A percentile compares a stretch with the other conserved stretches of the same genome.
phyloP scores from a whole-genome alignment of 2,797 vertebrate species.

The Dendrocincla tyrannina region DNA sequence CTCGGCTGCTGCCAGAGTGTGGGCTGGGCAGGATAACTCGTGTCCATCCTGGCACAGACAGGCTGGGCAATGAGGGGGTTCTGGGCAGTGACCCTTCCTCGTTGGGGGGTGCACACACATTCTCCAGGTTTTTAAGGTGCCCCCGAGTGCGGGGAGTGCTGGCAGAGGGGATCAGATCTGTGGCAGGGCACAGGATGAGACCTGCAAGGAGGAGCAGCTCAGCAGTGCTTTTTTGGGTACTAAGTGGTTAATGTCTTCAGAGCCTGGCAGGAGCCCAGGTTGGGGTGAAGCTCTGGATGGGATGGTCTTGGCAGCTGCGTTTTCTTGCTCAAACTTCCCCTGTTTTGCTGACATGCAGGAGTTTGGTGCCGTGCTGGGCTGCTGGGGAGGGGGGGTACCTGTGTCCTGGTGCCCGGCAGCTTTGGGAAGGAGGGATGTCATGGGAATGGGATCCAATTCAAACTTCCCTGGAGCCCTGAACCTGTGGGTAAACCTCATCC shows the following conservation, averaged over 20 bases:
- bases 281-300: neutral
- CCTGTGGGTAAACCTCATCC: rapidly evolving
- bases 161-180: neutral
- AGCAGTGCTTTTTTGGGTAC: neutral
- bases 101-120: rapidly evolving
- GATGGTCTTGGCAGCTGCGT: neutral
- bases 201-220: neutral
- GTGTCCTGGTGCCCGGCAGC: rapidly evolving
- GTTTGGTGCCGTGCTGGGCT: neutral
- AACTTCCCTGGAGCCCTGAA: neutral
- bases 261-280: neutral
- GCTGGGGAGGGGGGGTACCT: neutral
- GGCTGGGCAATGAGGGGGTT: rapidly evolving
- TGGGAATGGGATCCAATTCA: rapidly evolving
- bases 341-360: neutral
- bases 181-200: neutral
- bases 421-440: neutral
- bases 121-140: neutral
- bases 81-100: neutral
- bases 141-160: neutral
- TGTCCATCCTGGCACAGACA: neutral
- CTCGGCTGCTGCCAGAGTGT: neutral
- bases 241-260: neutral
- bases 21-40: neutral
- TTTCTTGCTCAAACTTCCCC: neutral